Percentiles rank a stretch among this genome's conserved stretches.
phyloP scores from a whole-genome alignment of 2,888 invertebrate species.

The Nephrotoma appendiculata region DNA sequence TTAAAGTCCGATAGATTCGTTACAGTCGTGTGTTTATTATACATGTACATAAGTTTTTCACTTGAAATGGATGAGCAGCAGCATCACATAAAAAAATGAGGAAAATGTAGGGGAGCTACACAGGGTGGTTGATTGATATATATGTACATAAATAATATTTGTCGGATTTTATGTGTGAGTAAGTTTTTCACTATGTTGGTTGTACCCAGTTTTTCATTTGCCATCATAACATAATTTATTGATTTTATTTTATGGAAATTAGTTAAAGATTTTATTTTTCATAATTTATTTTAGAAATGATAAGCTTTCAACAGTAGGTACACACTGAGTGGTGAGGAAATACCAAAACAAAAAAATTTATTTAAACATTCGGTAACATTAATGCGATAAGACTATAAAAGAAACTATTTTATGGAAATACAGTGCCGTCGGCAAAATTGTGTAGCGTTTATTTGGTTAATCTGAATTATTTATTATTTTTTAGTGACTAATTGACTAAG shows the following conservation, averaged over 20 bases:
- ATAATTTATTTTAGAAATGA: background rate
- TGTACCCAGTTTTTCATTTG: background rate
- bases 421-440: background rate
- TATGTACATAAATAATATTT: background rate
- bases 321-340: background rate
- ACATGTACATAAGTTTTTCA: background rate
- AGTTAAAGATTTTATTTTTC: background rate
- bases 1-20: background rate
- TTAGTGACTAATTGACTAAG: too few relatives aligned
- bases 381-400: background rate
- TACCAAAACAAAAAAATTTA: background rate
- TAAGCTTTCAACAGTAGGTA: background rate
- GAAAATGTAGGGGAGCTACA: background rate
- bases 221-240: background rate
- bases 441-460: background rate
- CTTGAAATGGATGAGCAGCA: background rate
- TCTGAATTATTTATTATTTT: too few relatives aligned
- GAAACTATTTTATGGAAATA: background rate
- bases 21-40: background rate
- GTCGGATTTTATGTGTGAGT: background rate
- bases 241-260: background rate
- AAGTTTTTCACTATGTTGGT: background rate
- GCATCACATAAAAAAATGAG: background rate
- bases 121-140: background rate
- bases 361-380: background rate